These are phyloP conservation scores for Oscheius sp. DNA, from an alignment of 2,888 invertebrate species.

Conservation along the genomic window DNA sequence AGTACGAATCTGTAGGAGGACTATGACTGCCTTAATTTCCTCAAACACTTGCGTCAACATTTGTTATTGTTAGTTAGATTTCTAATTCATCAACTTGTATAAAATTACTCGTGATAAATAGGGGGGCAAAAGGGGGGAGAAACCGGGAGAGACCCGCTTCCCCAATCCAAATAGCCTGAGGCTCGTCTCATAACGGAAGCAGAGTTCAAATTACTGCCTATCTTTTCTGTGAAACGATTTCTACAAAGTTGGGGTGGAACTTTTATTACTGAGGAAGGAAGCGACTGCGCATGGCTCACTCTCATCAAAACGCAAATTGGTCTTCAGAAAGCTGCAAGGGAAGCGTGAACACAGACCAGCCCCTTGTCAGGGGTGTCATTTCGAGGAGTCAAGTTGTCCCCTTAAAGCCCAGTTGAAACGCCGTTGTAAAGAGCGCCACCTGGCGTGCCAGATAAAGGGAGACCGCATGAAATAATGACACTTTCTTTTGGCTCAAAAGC, in stretches of 20 bases:
- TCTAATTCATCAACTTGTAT: neutral
- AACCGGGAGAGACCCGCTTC: neutral
- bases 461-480: slow-evolving; percentile 16
- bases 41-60: neutral
- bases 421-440: slow-evolving; percentile 26
- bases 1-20: neutral
- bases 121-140: neutral
- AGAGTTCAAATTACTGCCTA: slow-evolving; percentile 1
- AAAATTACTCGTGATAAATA: neutral
- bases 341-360: neutral
- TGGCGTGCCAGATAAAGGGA: slow-evolving; percentile 16
- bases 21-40: neutral
- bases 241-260: neutral
- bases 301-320: slow-evolving; percentile 22
- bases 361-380: slow-evolving; percentile 10
- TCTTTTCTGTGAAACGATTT: neutral
- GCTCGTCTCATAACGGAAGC: slow-evolving; percentile 6
- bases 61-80: slow-evolving; percentile 4
- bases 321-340: neutral
- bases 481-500: neutral
- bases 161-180: slow-evolving; percentile 11
- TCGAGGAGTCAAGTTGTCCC: neutral
- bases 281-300: neutral
- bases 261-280: neutral
- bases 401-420: slow-evolving; percentile 1